Evolutionary conservation across 2,797 vertebrate species (phyloP), one percentile per base, ranked within the genome.

Genomic region (Crossoptilon crossoptilon): DNA sequence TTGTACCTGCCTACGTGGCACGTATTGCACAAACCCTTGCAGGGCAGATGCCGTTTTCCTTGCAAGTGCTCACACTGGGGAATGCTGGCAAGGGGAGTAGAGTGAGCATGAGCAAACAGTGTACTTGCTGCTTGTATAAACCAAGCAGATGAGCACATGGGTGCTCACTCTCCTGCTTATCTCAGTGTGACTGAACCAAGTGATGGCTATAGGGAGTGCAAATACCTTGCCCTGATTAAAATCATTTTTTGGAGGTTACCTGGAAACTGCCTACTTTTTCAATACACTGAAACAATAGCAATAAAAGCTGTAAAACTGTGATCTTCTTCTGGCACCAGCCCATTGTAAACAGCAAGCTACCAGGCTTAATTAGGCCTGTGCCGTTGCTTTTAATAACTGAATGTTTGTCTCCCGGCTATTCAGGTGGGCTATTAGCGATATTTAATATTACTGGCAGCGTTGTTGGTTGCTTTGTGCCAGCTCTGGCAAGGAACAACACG

Each of bases 321-420:
- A 88, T 91, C 83, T 91, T 87, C 43, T 58, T 69, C 75, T 97
- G 95, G 84, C 62, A 93, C 15, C 46, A 86, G 70, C 71, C 74
- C 93, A 96, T 21, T 66, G 67, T 93, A 96, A 96, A 97, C 79
- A 89, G 70, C 4, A 26, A 91, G 78, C 46, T 94, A 58, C 88
- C 6, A 27, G 81, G 60, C 69, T 93, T 94, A 96, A 91, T 75
- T 76, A 91, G 75, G 81, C 84, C 82, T 94, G 66, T 90, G 59
- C 78, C 77, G 85, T 92, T 55, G 22, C 63, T 93, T 96, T 97
- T 96, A 95, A 93, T 95, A 89, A 63, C 67, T 60, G 90, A 90
- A 94, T 95, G 64, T 97, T 96, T 97, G 87, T 96, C 94, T 95
- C 90, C 84, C 72, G 64, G 85, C 85, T 96, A 93, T 95, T 88